Evolutionary conservation across 2,797 vertebrate genomes (phyloP), one percentile per base, ranked within the genome.

Genomic region (Fringilla coelebs): DNA sequence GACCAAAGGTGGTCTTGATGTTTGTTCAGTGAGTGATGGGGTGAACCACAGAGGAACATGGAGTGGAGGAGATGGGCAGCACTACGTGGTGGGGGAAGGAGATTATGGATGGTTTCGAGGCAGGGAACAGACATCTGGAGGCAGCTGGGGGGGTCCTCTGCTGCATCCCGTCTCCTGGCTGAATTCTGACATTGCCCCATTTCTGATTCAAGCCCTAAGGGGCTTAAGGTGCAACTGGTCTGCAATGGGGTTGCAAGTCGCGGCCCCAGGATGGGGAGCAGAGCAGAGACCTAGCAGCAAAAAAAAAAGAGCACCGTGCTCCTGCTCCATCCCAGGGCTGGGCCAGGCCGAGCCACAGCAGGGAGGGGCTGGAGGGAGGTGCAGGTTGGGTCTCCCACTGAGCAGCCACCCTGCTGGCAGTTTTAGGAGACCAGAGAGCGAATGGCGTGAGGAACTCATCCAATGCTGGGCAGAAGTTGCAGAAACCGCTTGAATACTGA

Each of bases 261-360:
- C 2, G 3, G 86, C 93, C 92, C 74, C 81, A 74, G 93, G 93
- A 88, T 6, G 16, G 90, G 94, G 77, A 94, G 85, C 34, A 10
- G 89, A 96, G 89, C 93, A 96, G 95, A 88, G 93, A 92, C 93
- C 94, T 97, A 96, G 96, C 96, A 96, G 96, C 96, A 97, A 97
- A 96, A 95, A 70, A 70, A 36, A 88, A 88, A 83, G 85, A 93
- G 74, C 34, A 2, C 7, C 11, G 82, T 0, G 6, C 73, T 96
- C 94, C 83, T 48, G 88, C 88, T 84, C 91, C 75, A 61, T 40
- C 61, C 85, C 79, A 36, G 85, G 89, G 71, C 81, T 65, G 3
- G 20, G 73, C 75, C 1, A 8, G 90, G 82, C 28, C 0, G 1
- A 70, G 79, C 38, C 81, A 41, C 13, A 19, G 48, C 73, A 70